phyloP scores from a whole-genome alignment of 2,888 invertebrate genomes.

The Mechanitis mazaeus region DNA sequence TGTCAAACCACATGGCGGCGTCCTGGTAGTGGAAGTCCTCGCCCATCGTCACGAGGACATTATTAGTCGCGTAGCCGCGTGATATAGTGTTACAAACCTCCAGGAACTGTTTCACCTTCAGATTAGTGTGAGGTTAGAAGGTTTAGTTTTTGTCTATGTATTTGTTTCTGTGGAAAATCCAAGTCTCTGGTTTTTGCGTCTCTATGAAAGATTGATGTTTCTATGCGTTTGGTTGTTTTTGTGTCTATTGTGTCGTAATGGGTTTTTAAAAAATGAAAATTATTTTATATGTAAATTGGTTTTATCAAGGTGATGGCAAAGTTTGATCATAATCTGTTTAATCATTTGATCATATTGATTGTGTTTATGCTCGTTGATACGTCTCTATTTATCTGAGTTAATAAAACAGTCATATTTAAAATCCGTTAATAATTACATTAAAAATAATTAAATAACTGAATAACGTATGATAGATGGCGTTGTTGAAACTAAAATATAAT shows the following conservation, averaged over 20 bases:
- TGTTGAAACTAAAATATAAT: conserved; percentile 3
- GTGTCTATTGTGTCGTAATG: too few relatives aligned
- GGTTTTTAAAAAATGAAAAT: too few relatives aligned
- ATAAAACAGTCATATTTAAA: background rate
- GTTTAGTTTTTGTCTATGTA: background rate
- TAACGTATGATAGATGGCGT: conserved; percentile 24
- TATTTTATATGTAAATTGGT: too few relatives aligned
- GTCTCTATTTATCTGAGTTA: too few relatives aligned
- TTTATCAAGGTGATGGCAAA: too few relatives aligned
- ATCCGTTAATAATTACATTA: background rate
- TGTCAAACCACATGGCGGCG: conserved; percentile 86
- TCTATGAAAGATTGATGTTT: too few relatives aligned
- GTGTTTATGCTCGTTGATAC: too few relatives aligned
- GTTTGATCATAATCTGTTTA: too few relatives aligned
- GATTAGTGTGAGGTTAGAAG: background rate
- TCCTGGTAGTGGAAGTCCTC: conserved; percentile 93
- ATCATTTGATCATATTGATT: too few relatives aligned
- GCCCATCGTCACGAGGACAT: conserved; percentile 94
- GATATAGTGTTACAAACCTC: conserved; percentile 73
- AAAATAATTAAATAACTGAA: background rate
- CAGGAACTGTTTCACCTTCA: conserved; percentile 78
- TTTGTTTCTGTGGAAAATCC: too few relatives aligned
- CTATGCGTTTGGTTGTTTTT: too few relatives aligned
- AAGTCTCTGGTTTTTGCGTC: too few relatives aligned
- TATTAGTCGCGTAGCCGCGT: conserved; percentile 77